These are phyloP conservation scores for Microctenopoma lineatum DNA, from an alignment of 2,797 vertebrate genomes.

Conservation along the genomic window DNA sequence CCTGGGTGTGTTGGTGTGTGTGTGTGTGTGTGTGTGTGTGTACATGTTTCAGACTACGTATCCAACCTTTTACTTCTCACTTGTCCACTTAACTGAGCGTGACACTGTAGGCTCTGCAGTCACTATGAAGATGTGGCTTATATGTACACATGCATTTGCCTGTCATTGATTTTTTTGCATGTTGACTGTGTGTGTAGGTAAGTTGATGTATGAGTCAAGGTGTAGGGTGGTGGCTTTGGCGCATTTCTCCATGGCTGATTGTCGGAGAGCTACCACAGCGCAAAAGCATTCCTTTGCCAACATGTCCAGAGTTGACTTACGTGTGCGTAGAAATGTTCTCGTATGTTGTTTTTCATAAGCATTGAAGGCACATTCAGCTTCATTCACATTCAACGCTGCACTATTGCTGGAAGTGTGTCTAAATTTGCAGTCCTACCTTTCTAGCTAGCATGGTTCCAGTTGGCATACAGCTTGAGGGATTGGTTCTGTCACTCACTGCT, in stretches of 20 bases:
- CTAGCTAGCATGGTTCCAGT: slow-evolving; percentile 28
- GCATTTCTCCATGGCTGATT: slow-evolving; percentile 68
- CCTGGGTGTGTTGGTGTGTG: slow-evolving; percentile 65
- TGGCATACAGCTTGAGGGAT: slow-evolving; percentile 34
- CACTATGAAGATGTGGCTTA: slow-evolving; percentile 6
- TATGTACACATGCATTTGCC: not conserved
- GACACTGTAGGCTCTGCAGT: slow-evolving; percentile 12
- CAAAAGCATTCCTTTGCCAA: slow-evolving; percentile 60
- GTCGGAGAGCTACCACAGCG: slow-evolving; percentile 63
- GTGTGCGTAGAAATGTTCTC: not conserved
- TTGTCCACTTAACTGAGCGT: slow-evolving; percentile 9
- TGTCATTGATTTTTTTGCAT: slow-evolving; percentile 39
- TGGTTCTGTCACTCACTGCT: slow-evolving; percentile 42
- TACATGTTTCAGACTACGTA: slow-evolving; percentile 10
- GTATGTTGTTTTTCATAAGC: slow-evolving; percentile 20
- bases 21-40: slow-evolving; percentile 32
- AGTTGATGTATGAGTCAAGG: slow-evolving; percentile 57
- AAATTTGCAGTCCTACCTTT: slow-evolving; percentile 45
- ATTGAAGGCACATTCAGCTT: not conserved
- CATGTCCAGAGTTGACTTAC: slow-evolving; percentile 36
- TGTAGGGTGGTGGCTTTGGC: slow-evolving; percentile 76
- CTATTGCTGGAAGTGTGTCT: slow-evolving; percentile 28
- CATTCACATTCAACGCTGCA: slow-evolving; percentile 18
- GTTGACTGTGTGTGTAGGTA: slow-evolving; percentile 24
- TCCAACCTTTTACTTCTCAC: slow-evolving; percentile 8